Conservation (phyloP, 2,888 invertebrate genomes). For the Alitta virens region DNA sequence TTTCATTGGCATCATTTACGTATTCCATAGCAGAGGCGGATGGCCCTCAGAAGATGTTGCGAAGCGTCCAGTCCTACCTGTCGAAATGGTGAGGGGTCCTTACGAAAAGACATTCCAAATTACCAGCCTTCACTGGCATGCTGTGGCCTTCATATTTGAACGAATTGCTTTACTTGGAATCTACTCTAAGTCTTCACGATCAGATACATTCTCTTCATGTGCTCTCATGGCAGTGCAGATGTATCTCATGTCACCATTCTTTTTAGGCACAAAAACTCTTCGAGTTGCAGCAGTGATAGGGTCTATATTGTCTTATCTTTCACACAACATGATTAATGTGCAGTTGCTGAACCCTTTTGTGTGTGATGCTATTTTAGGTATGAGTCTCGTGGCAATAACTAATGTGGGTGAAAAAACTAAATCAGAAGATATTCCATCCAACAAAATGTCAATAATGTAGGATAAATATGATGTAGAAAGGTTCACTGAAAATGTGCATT, state of each 20-base stretch:
- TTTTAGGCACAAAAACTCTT: neutral
- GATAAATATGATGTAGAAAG: no score
- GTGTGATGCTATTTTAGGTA: neutral
- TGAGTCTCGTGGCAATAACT: neutral
- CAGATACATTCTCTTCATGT: neutral
- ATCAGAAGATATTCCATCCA: no score
- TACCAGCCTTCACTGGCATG: neutral
- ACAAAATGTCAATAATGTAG: no score
- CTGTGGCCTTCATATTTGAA: neutral
- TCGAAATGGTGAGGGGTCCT: neutral
- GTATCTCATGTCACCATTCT: neutral
- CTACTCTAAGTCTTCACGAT: neutral
- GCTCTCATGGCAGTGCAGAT: neutral
- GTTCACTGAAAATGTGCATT: no score
- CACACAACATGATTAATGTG: neutral
- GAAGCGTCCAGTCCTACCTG: neutral
- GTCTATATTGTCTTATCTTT: neutral
- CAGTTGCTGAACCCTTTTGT: neutral
- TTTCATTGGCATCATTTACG: neutral
- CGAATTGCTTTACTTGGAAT: neutral
- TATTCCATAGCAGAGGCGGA: neutral
- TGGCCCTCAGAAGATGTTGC: neutral
- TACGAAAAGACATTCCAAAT: neutral
- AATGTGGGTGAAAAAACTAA: neutral
- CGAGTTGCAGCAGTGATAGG: neutral